These are phyloP conservation scores for Drosophila anomelani DNA, from an alignment of 2,888 invertebrate genomes.

Conservation along the genomic window DNA sequence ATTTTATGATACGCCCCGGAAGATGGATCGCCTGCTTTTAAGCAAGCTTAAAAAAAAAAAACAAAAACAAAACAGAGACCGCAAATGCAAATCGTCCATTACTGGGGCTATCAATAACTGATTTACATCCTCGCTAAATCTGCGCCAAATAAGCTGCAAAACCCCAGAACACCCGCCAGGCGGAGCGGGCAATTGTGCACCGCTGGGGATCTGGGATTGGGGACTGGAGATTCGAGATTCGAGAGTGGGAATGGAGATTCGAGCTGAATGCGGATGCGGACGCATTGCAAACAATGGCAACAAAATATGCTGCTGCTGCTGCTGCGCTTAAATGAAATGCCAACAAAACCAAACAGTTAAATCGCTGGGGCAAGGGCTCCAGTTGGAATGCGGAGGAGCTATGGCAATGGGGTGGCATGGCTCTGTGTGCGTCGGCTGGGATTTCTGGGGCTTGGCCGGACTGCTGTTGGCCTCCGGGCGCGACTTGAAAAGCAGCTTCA, in stretches of 20 bases:
- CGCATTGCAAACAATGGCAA: slow-evolving; percentile 70
- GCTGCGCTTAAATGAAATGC: slow-evolving; percentile 75
- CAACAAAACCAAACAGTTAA: slow-evolving; percentile 72
- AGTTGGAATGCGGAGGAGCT: slow-evolving; percentile 25
- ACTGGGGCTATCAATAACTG: slow-evolving; percentile 75
- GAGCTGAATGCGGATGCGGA: slow-evolving; percentile 45
- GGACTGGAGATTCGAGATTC: not conserved
- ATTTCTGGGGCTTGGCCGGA: slow-evolving; percentile 23
- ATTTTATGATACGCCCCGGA: not conserved
- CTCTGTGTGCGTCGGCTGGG: slow-evolving; percentile 4
- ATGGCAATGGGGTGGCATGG: not conserved
- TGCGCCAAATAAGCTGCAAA: slow-evolving; percentile 56
- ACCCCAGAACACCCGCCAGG: slow-evolving; percentile 4
- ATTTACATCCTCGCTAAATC: slow-evolving; percentile 72
- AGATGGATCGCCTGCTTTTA: slow-evolving; percentile 17
- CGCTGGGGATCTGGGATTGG: slow-evolving; percentile 1
- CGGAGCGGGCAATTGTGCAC: slow-evolving; percentile 10
- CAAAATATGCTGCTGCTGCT: slow-evolving; percentile 73
- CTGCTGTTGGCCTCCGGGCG: slow-evolving; percentile 50
- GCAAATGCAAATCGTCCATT: slow-evolving; percentile 67
- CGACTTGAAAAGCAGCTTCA: slow-evolving; percentile 72
- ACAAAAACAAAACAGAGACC: not conserved
- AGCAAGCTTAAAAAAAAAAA: slow-evolving; percentile 1
- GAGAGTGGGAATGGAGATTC: slow-evolving; percentile 8
- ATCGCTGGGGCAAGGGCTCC: slow-evolving; percentile 45